Conservation (phyloP, 2,113 vertebrate genomes). For the Melierax canorus region DNA sequence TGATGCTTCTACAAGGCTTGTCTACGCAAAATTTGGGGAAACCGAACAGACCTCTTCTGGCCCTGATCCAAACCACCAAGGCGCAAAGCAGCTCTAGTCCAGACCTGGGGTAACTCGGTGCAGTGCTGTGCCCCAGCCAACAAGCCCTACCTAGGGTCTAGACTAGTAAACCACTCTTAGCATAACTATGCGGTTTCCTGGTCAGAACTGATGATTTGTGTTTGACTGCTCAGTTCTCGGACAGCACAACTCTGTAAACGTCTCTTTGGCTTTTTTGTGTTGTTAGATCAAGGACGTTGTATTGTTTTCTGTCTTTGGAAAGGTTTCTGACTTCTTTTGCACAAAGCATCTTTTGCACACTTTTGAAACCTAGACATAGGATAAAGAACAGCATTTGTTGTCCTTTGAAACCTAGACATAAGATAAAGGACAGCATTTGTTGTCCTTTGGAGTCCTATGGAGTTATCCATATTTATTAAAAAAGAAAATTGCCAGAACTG, state of each 20-base stretch:
- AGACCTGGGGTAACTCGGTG: neutral
- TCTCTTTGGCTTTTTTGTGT: neutral
- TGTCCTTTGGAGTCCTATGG: neutral
- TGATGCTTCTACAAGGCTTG: neutral
- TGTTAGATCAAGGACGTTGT: neutral
- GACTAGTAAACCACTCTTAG: neutral
- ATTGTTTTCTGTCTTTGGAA: neutral
- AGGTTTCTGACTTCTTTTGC: neutral
- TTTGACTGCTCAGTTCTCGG: neutral
- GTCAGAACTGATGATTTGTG: neutral
- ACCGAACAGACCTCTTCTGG: neutral
- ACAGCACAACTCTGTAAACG: neutral
- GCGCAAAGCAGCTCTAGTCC: neutral
- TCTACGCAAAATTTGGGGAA: neutral
- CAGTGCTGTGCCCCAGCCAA: accelerated
- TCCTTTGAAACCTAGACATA: neutral
- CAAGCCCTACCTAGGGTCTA: neutral
- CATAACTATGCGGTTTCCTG: accelerated
- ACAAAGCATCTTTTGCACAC: neutral
- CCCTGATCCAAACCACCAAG: neutral
- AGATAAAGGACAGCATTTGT: neutral
- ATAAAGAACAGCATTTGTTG: neutral
- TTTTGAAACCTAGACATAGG: neutral
- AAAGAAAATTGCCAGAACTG: conserved; percentile 21
- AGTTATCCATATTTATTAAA: conserved; percentile 37